These are phyloP conservation scores for Leptarthrus brevirostris DNA, from an alignment of 2,888 invertebrate genomes.

Conservation along the genomic window DNA sequence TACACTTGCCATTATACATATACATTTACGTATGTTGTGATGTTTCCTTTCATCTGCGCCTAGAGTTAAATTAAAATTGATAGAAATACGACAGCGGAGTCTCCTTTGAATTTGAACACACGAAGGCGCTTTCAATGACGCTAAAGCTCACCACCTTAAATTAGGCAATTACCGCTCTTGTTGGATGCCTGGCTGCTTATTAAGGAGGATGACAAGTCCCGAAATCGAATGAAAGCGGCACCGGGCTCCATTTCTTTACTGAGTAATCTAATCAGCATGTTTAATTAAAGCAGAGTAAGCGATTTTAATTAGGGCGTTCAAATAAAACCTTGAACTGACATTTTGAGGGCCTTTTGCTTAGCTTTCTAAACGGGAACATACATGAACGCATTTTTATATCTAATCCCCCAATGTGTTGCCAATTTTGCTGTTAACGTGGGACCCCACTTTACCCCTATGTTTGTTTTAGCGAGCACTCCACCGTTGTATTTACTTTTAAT, in stretches of 20 bases:
- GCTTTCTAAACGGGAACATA: neutral
- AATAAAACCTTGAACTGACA: constrained; percentile 27
- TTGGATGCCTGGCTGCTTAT: constrained; percentile 14
- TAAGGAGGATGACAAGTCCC: constrained; percentile 19
- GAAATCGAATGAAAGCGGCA: neutral
- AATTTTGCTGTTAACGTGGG: too few relatives aligned
- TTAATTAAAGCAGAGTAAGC: constrained; percentile 36
- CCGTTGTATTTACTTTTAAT: constrained; percentile 7
- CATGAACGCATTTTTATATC: constrained; percentile 8
- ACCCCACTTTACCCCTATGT: neutral
- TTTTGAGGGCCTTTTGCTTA: constrained; percentile 9
- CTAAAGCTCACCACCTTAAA: constrained; percentile 22
- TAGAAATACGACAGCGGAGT: constrained; percentile 3
- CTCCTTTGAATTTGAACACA: constrained; percentile 5
- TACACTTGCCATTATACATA: neutral
- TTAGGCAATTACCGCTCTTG: constrained; percentile 28
- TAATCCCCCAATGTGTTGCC: neutral
- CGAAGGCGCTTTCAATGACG: constrained; percentile 4
- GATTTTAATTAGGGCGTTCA: constrained; percentile 39
- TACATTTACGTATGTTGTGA: neutral
- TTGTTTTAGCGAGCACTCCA: neutral
- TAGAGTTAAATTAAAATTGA: constrained; percentile 11
- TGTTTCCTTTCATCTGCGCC: neutral
- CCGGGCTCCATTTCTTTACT: constrained; percentile 6
- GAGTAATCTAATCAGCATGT: constrained; percentile 36